Percentiles rank a stretch among this genome's conserved stretches.
Evolutionary conservation across 2,888 invertebrate species (phyloP).

Genomic region (Vesta saturnalis): DNA sequence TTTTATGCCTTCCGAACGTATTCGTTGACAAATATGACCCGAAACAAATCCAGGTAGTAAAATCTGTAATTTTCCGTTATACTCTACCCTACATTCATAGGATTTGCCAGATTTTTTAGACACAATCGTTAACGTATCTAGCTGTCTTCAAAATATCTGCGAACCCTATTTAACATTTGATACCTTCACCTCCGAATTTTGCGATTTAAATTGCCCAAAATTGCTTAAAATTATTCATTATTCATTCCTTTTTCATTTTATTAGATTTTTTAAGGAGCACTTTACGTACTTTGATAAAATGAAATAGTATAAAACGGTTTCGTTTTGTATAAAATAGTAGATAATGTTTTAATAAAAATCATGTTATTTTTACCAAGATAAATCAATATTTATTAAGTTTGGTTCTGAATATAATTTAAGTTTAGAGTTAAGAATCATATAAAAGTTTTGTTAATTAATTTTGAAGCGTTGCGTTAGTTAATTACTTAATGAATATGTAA

Average conservation of each 20-base stretch:
- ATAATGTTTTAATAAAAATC: constrained; percentile 1
- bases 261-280: constrained; percentile 6
- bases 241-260: constrained; percentile 14
- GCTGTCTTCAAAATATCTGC: neutral
- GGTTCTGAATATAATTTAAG: too few species aligned
- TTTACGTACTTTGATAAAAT: neutral
- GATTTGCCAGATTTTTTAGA: neutral
- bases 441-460: neutral
- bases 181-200: neutral
- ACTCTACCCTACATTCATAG: neutral
- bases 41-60: neutral
- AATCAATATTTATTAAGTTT: too few species aligned
- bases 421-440: neutral
- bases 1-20: too few species aligned
- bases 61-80: neutral
- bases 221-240: constrained; percentile 2
- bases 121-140: neutral
- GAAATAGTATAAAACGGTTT: neutral
- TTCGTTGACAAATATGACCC: neutral
- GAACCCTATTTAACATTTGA: too few species aligned
- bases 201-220: neutral
- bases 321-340: neutral
- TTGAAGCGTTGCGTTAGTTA: neutral
- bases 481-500: constrained; percentile 1
- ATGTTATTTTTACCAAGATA: too few species aligned